Evolutionary conservation across 2,888 invertebrate species (phyloP), one percentile per base, ranked within the genome.

Genomic region (Osmoderma eremita): DNA sequence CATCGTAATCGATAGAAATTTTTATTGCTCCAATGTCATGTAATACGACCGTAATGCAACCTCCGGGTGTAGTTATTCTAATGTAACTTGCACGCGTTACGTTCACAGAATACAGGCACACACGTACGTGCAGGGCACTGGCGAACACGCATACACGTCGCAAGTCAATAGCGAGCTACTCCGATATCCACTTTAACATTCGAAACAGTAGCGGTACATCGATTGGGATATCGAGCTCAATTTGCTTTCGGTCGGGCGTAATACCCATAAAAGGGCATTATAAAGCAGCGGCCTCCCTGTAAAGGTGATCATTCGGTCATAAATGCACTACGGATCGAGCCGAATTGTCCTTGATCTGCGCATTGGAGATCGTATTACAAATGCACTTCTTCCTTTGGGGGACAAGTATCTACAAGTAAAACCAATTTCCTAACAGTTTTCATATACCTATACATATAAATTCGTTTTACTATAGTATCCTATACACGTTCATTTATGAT

Each of bases 31-130:
- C 45, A 61, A n/a, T 17, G 48, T 48, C 58, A 36, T 61, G 58
- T 61, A 61, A 61, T 61, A 61, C 30, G 45, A 61, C 48, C 45
- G 30, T 61, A 61, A 61, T 48, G 24, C 18, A 61, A 45, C 58
- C 58, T 61, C 45, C 17, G 58, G 58, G 58, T 18, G 58, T 45
- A 45, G 58, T 61, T 61, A 61, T 61, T 48, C 45, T 61, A 61
- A 61, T 61, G 36, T 61, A 61, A 61, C 58, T 12, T 48, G 58
- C 58, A 48, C 45, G 30, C 58, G 58, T 41, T 17, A 36, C 41
- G 24, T 41, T 24, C 17, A 17, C 36, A 15, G 5, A 20, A 61
- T 48, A 61, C 45, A 61, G 30, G 45, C 36, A 45, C 36, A 61
- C 41, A 51, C 24, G 15, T 30, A 20, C 12, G 18, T 48, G 12